These are phyloP conservation scores for Coreius guichenoti DNA, from an alignment of 2,797 vertebrate genomes.

Conservation along the genomic window DNA sequence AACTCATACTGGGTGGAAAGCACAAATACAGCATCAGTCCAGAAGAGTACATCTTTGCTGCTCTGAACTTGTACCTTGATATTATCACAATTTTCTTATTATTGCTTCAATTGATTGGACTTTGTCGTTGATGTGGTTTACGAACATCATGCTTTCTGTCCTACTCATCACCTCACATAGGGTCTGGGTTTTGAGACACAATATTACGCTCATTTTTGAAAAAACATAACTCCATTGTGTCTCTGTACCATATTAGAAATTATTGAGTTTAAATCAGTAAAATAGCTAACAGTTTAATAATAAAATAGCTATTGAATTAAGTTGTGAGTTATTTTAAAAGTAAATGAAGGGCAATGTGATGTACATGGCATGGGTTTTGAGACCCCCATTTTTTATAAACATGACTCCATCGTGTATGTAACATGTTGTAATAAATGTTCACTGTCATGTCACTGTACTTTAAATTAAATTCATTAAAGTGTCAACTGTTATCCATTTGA, in stretches of 20 bases:
- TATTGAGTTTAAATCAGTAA: background rate
- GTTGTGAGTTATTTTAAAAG: background rate
- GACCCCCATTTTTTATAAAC: background rate
- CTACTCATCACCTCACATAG: background rate
- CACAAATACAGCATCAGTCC: constrained; percentile 78
- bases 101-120: constrained; percentile 78
- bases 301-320: background rate
- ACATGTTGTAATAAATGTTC: background rate
- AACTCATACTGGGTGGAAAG: constrained; percentile 82
- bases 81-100: constrained; percentile 80
- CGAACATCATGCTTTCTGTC: background rate
- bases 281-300: background rate
- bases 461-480: constrained; percentile 14
- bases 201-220: background rate
- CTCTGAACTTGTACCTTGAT: constrained; percentile 85
- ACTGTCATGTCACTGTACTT: constrained; percentile 8
- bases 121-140: constrained; percentile 66
- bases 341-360: background rate
- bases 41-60: constrained; percentile 86
- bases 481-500: background rate
- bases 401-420: constrained; percentile 5
- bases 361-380: background rate
- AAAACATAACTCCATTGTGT: constrained; percentile 1
- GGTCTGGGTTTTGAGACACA: background rate
- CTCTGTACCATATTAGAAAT: background rate